Percentiles rank a stretch among this genome's conserved stretches.
phyloP scores from a whole-genome alignment of 2,113 vertebrate species.

The Nestor notabilis region DNA sequence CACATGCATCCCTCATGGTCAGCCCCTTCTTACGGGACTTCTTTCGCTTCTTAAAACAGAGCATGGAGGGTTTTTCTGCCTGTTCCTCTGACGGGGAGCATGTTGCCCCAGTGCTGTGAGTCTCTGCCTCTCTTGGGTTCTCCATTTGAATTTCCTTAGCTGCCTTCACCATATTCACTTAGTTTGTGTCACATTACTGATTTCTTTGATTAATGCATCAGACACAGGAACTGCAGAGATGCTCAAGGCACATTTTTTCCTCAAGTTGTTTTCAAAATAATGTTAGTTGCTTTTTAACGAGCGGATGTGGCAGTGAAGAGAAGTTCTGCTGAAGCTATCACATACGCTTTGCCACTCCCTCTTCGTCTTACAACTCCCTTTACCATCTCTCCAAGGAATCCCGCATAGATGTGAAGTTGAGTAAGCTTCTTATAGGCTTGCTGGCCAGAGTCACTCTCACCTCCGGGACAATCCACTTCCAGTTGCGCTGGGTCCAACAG shows the following conservation, averaged over 20 bases:
- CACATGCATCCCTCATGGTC: neutral
- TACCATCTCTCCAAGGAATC: constrained; percentile 54
- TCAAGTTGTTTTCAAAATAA: neutral
- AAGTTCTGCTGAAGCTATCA: constrained; percentile 24
- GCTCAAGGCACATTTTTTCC: constrained; percentile 7
- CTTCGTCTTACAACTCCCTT: constrained; percentile 21
- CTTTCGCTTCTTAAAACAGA: constrained; percentile 81
- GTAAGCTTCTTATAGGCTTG: constrained; percentile 24
- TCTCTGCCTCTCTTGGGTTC: constrained; percentile 38
- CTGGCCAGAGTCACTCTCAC: neutral
- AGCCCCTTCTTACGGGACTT: constrained; percentile 53
- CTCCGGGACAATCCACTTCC: neutral
- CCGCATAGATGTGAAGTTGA: neutral
- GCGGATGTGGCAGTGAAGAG: neutral
- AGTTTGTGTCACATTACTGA: neutral
- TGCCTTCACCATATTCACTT: constrained; percentile 57
- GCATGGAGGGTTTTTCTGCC: constrained; percentile 59
- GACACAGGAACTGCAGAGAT: neutral
- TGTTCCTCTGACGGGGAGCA: constrained; percentile 23
- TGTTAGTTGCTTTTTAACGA: neutral
- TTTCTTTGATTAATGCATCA: constrained; percentile 10
- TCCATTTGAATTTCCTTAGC: constrained; percentile 75
- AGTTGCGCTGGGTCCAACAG: neutral
- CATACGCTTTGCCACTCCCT: neutral
- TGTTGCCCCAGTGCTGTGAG: neutral